Percentiles rank a stretch among this genome's conserved stretches.
phyloP scores from a whole-genome alignment of 2,888 invertebrate genomes.

The Leucania comma region DNA sequence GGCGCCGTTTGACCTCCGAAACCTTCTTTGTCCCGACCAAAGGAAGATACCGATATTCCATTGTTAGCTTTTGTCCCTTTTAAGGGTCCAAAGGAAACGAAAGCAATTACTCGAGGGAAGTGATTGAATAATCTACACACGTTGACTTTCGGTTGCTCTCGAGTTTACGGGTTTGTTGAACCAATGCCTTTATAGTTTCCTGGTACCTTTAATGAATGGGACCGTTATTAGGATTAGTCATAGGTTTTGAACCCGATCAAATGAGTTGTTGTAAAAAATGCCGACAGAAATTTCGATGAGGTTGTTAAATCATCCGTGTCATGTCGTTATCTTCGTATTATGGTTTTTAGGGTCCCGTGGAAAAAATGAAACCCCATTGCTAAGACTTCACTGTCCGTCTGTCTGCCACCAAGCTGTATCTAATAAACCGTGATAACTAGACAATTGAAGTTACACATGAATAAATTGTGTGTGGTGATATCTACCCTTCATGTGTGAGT shows the following conservation, averaged over 20 bases:
- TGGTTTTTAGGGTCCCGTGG: background rate
- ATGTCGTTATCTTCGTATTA: background rate
- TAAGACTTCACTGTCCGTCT: too few relatives aligned
- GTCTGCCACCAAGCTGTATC: too few relatives aligned
- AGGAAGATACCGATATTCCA: slow-evolving; percentile 48
- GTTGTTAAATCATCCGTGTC: slow-evolving; percentile 2
- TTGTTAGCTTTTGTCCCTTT: slow-evolving; percentile 54
- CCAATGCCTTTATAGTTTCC: slow-evolving; percentile 65
- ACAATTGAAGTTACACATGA: too few relatives aligned
- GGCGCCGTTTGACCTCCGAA: slow-evolving; percentile 25
- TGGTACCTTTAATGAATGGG: slow-evolving; percentile 54
- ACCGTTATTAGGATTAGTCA: slow-evolving; percentile 55
- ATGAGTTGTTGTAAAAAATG: slow-evolving; percentile 1
- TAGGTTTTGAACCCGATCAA: slow-evolving; percentile 15
- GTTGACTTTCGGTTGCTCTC: slow-evolving; percentile 59
- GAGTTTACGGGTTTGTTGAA: slow-evolving; percentile 66
- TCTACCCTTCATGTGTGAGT: too few relatives aligned
- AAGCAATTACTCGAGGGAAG: slow-evolving; percentile 62
- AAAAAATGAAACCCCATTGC: too few relatives aligned
- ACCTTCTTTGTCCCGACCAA: slow-evolving; percentile 17
- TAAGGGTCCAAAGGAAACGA: slow-evolving; percentile 61
- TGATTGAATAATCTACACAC: slow-evolving; percentile 61
- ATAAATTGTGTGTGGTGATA: too few relatives aligned
- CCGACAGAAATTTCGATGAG: slow-evolving; percentile 13
- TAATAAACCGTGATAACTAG: too few relatives aligned